Base-by-base conservation (phyloP, 92 coral and sea anemone genomes). In the Porites evermanni region DNA sequence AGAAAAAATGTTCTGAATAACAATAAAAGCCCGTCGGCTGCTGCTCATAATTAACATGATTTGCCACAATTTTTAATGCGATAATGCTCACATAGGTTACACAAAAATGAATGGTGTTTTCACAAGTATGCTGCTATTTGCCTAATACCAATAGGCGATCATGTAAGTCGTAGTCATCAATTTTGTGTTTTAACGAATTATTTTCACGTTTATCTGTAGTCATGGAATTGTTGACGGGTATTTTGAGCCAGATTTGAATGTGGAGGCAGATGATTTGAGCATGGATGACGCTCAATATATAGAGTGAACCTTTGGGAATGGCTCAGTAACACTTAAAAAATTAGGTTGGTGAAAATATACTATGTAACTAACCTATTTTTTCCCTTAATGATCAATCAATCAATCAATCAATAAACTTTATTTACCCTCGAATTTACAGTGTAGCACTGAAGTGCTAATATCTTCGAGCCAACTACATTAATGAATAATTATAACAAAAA, bases 191-290 rank as follows among this genome's bases (percentile, higher is more conserved):
- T 51, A 1, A 6, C 21, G 38, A 50, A 18, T 13, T 19, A 12
- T 17, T 18, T 26, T 70, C 10, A 59, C 17, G 7, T 38, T 56
- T 19, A 26, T 26, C 24, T 75, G n/a, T 7, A 81, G 86, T 71
- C 58, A 56, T 44, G 86, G 78, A 58, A 81, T 58, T 29, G 86
- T 70, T 44, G 70, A 61, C 63, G 78, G 59, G 12, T 32, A 54
- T 26, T 81, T 70, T 38, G 86, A 70, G 44, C 86, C 86, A 70
- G 78, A 81, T 7, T 59, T 59, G 8, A 52, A 70, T 11, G 16
- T 38, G 69, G 78, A 56, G 44, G 23, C 16, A 23, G 78, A 74
- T 2, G 64, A 53, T 2, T 11, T 53, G 24, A 23, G 21, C 12
- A 16, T 20, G 6, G 78, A 23, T 9, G 53, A 51, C n/a, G 23